These are phyloP conservation scores for Macroglossus sobrinus DNA, from an alignment of 2,113 vertebrate genomes.

Conservation along the genomic window DNA sequence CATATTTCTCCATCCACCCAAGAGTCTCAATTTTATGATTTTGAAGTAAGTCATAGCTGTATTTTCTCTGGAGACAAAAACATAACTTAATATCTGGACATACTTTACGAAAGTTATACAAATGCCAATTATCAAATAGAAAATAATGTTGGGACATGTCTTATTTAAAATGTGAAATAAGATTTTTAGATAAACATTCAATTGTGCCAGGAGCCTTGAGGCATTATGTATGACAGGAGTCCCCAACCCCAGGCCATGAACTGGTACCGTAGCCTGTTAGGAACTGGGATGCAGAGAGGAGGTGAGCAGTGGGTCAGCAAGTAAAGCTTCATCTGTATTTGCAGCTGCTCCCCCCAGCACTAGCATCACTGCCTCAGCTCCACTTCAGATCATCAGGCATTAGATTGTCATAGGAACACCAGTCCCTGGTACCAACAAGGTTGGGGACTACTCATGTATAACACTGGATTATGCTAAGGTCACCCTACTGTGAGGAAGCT, in stretches of 20 bases:
- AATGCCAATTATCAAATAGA: constrained; percentile 15
- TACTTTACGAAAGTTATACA: not conserved
- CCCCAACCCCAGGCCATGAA: no score
- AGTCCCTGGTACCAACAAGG: no score
- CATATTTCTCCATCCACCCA: not conserved
- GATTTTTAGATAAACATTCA: not conserved
- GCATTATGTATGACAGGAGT: not conserved
- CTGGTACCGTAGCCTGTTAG: no score
- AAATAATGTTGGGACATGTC: not conserved
- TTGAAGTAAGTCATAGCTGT: not conserved
- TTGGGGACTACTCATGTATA: not conserved
- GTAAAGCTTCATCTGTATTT: no score
- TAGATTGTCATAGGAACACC: no score
- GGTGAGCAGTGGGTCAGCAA: no score
- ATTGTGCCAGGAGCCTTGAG: not conserved
- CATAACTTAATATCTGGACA: not conserved
- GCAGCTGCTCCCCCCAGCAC: no score
- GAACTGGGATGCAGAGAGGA: no score
- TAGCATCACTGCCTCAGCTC: no score
- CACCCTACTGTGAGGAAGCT: not conserved
- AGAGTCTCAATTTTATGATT: not conserved
- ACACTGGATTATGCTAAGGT: not conserved
- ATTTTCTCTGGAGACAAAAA: not conserved
- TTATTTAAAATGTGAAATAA: not conserved
- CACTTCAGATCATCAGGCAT: no score